phyloP scores from a whole-genome alignment of 2,888 invertebrate species.

The Thecocarcelia acutangulata region DNA sequence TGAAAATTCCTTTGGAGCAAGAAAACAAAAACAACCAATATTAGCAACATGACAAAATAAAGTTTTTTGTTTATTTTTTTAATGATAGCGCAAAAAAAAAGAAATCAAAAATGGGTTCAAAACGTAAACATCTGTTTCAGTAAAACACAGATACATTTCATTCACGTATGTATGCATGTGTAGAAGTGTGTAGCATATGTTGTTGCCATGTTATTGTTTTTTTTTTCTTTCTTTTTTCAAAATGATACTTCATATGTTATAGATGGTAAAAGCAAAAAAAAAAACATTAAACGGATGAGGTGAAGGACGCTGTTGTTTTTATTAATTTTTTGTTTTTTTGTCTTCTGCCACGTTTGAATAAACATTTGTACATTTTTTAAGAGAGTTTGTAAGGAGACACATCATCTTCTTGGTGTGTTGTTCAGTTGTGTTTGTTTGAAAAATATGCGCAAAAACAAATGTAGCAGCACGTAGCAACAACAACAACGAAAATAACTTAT shows the following conservation, averaged over 20 bases:
- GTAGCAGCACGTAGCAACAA: constrained; percentile 6
- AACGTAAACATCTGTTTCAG: constrained; percentile 56
- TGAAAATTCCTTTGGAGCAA: neutral
- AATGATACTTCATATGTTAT: constrained; percentile 1
- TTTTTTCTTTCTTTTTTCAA: neutral
- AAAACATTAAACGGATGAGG: constrained; percentile 61
- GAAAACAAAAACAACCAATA: neutral
- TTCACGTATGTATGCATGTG: constrained; percentile 2
- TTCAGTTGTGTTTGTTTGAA: constrained; percentile 24
- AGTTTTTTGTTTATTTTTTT: neutral
- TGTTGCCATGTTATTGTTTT: neutral
- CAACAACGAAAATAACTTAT: constrained; percentile 28
- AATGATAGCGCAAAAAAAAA: constrained; percentile 6
- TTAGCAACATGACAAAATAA: neutral
- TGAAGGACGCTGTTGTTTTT: constrained; percentile 65
- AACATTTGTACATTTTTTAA: constrained; percentile 43
- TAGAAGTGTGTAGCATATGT: constrained; percentile 20
- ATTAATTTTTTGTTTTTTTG: constrained; percentile 17
- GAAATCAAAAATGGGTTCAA: constrained; percentile 2
- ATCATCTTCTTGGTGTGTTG: constrained; percentile 36
- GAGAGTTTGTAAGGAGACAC: constrained; percentile 11
- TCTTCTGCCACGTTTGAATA: constrained; percentile 46
- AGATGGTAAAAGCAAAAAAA: neutral
- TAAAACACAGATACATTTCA: constrained; percentile 4
- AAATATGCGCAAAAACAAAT: constrained; percentile 49